phyloP scores from a whole-genome alignment of 2,888 invertebrate genomes.

The Hipparchia semele region DNA sequence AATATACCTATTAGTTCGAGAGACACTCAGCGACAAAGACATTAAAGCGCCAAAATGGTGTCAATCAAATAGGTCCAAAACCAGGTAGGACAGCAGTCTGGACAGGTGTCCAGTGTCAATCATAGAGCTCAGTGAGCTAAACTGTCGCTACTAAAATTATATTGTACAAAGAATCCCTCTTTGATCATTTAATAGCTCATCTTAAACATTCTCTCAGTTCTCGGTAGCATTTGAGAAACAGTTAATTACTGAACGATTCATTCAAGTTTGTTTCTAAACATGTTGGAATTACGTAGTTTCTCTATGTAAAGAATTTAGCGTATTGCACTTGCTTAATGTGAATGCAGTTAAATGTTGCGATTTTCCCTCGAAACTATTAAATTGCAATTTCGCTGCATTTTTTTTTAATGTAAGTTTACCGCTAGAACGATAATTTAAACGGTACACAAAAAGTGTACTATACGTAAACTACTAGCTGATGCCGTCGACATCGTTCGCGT shows the following conservation, averaged over 20 bases:
- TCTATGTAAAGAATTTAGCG: constrained; percentile 16
- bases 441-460: background rate
- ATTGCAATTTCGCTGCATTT: background rate
- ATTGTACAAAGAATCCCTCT: background rate
- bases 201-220: background rate
- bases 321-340: constrained; percentile 18
- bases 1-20: no score
- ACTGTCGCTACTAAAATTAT: no score
- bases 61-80: no score
- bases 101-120: no score
- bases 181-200: background rate
- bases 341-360: constrained; percentile 17
- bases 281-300: constrained; percentile 12
- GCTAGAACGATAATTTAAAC: background rate
- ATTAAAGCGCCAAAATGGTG: no score
- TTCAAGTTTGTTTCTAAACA: constrained; percentile 21
- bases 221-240: background rate
- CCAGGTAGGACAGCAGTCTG: no score
- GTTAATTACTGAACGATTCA: constrained; percentile 14
- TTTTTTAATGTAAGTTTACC: background rate
- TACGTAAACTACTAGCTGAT: no score
- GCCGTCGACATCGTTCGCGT: no score
- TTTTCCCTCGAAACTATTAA: constrained; percentile 5
- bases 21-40: no score
- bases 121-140: no score